phyloP scores from a whole-genome alignment of 2,888 invertebrate genomes.

The Petrophora chlorosata region DNA sequence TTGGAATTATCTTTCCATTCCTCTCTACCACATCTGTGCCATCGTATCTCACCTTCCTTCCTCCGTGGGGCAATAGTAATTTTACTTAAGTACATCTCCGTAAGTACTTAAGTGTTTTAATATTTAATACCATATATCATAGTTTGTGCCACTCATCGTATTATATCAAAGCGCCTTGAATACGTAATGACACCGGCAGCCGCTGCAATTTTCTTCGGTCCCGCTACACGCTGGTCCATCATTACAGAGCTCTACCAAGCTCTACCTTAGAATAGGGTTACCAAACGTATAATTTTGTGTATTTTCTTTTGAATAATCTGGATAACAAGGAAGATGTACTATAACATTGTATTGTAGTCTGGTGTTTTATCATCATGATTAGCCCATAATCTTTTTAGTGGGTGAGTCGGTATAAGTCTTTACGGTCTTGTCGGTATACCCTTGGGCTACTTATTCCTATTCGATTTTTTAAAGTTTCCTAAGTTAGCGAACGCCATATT shows the following conservation, averaged over 20 bases:
- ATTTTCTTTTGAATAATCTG: too few relatives aligned
- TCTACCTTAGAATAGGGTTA: conserved; percentile 10
- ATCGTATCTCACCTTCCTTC: too few relatives aligned
- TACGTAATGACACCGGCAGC: conserved; percentile 27
- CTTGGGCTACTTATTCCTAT: too few relatives aligned
- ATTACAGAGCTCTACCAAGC: conserved; percentile 28
- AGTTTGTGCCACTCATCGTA: conserved; percentile 19
- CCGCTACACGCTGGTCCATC: conserved; percentile 38
- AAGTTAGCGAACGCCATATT: too few relatives aligned
- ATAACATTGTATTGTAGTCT: neutral
- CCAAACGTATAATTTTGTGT: neutral
- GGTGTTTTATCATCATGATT: too few relatives aligned
- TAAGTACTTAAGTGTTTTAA: neutral
- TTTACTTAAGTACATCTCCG: neutral
- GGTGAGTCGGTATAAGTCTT: too few relatives aligned
- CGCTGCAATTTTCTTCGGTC: conserved; percentile 29
- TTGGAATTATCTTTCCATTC: too few relatives aligned
- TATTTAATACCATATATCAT: conserved; percentile 1
- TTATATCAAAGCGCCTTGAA: conserved; percentile 22
- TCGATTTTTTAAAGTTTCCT: too few relatives aligned
- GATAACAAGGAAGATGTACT: neutral
- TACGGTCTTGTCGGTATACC: too few relatives aligned
- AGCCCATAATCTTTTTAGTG: too few relatives aligned
- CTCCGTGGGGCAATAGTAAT: too few relatives aligned
- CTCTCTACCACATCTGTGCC: too few relatives aligned